Evolutionary conservation across 1,140 invertebrate genomes (phyloP).

Genomic region (Lethrus apterus): DNA sequence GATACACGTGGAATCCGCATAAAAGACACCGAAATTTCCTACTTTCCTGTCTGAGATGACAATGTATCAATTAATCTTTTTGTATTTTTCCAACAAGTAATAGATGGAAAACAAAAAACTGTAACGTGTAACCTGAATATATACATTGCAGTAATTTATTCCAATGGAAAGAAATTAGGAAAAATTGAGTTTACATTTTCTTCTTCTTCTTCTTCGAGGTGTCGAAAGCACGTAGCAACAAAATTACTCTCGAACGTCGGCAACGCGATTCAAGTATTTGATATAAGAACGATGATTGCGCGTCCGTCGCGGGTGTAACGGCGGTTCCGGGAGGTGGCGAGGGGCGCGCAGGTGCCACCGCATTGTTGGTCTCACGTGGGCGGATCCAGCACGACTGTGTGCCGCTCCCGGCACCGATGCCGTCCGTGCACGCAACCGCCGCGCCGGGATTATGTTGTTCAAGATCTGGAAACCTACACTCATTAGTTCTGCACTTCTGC

Average conservation of each 20-base stretch:
- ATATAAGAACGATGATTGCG: slow-evolving; percentile 14
- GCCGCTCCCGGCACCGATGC: slow-evolving; percentile 17
- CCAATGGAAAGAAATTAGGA: too few relatives aligned
- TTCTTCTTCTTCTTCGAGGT: too few relatives aligned
- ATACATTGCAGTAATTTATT: too few relatives aligned
- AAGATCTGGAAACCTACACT: slow-evolving; percentile 25
- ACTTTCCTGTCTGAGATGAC: too few relatives aligned
- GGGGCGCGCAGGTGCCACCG: slow-evolving; percentile 17
- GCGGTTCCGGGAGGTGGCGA: slow-evolving; percentile 5
- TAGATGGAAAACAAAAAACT: too few relatives aligned
- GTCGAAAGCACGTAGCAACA: slow-evolving; percentile 6
- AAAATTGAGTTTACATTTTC: too few relatives aligned
- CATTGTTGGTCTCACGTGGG: slow-evolving; percentile 18
- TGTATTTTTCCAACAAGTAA: too few relatives aligned
- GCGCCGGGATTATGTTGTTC: slow-evolving; percentile 26
- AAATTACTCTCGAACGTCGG: slow-evolving; percentile 7
- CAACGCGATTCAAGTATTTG: slow-evolving; percentile 8
- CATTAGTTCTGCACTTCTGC: slow-evolving; percentile 28
- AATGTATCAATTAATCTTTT: too few relatives aligned
- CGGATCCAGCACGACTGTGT: slow-evolving; percentile 18
- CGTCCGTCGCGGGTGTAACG: slow-evolving; percentile 4
- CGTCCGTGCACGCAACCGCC: slow-evolving; percentile 18
- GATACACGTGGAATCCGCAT: too few relatives aligned
- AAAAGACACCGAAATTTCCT: too few relatives aligned
- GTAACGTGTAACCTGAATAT: too few relatives aligned